Base-by-base conservation (phyloP, 2,113 vertebrate genomes). In the Mesitornis unicolor region DNA sequence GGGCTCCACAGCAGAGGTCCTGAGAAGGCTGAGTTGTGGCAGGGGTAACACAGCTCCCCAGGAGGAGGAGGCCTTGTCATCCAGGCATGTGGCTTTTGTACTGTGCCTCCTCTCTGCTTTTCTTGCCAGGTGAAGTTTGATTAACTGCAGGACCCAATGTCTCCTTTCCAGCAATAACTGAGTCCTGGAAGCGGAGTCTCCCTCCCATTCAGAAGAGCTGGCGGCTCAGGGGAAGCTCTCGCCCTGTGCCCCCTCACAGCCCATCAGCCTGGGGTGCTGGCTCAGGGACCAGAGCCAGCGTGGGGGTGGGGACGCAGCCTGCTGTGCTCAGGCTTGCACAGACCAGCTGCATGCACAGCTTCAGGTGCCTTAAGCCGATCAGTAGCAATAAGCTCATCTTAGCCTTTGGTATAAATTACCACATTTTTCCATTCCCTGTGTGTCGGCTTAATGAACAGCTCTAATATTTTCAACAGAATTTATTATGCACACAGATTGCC, bases 401-500 rank as follows among this genome's bases (percentile, higher is more conserved):
- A 93, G 77, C 43, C 40, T 38, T 87, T 69, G 45, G 54, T 69
- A 63, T 67, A 88, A 91, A 90, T 90, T 80, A 83, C n/a, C 50
- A 68, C 38, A 63, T 91, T 94, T 94, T 93, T 85, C 78, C 20
- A 0, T 83, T 87, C 61, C 67, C 45, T 36, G 4, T 38, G 48
- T 57, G 74, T 67, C 76, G 57, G 36, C 33, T 89, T 91, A 95
- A 91, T 83, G 75, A 89, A 68, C 36, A 77, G 50, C 67, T 87
- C 53, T 84, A 87, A 91, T 83, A 78, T 53, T 83, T 90, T 88
- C 81, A 94, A 21, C 53, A 73, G 65, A 89, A 89, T 74, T 79
- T 85, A 80, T 87, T 96, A 87, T 83, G 61, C 65, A 94, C 53
- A 82, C 25, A 93, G 33, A 87, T 88, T 94, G 61, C 70, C 33